phyloP scores from a whole-genome alignment of 1,140 invertebrate species.

The Lordiphosa clarofinis region DNA sequence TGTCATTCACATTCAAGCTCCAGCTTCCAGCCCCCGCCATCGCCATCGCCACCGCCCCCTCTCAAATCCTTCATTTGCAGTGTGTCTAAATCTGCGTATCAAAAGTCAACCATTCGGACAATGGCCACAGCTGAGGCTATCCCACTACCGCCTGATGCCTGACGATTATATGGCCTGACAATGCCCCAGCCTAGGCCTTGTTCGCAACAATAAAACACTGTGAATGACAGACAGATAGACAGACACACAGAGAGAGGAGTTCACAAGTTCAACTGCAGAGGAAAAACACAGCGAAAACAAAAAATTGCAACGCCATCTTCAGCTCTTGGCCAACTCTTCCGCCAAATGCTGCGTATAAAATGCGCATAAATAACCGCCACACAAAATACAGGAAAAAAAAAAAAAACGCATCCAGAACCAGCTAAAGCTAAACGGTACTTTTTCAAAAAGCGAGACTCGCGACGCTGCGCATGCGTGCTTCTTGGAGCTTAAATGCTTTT shows the following conservation, averaged over 20 bases:
- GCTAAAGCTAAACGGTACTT: constrained; percentile 36
- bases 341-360: constrained; percentile 56
- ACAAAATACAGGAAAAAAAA: constrained; percentile 5
- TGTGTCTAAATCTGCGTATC: constrained; percentile 26
- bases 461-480: constrained; percentile 50
- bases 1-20: too few relatives aligned
- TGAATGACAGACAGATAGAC: constrained; percentile 40
- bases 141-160: constrained; percentile 14
- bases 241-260: constrained; percentile 17
- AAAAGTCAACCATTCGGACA: constrained; percentile 19
- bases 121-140: constrained; percentile 23
- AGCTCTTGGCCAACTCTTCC: constrained; percentile 26
- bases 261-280: constrained; percentile 51
- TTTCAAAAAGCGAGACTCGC: constrained; percentile 14
- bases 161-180: constrained; percentile 47
- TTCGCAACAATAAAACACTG: constrained; percentile 43
- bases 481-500: constrained; percentile 60
- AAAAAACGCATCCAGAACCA: constrained; percentile 14
- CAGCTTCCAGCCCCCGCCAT: too few relatives aligned
- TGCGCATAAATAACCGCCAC: constrained; percentile 54
- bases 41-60: too few relatives aligned
- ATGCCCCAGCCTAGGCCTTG: constrained; percentile 2
- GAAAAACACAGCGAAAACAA: not conserved
- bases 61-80: too few relatives aligned
- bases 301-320: constrained; percentile 24